These are phyloP conservation scores for Strix aluco DNA, from an alignment of 2,113 vertebrate species.

Conservation along the genomic window DNA sequence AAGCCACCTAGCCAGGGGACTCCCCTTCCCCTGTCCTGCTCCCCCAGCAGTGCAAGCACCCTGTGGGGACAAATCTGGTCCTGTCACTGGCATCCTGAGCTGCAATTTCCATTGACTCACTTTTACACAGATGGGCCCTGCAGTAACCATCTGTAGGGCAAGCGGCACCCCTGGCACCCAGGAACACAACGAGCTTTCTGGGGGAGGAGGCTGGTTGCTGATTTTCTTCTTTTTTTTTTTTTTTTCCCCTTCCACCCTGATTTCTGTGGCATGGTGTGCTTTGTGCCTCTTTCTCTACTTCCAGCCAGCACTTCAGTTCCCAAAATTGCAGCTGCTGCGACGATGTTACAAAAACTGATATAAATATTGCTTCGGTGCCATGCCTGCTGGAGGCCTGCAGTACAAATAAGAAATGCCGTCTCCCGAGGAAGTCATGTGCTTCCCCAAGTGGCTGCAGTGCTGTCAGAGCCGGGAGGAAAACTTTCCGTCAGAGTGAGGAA, in stretches of 20 bases:
- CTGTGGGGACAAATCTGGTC: not conserved
- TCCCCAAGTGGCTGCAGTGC: constrained; percentile 14
- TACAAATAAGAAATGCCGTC: not conserved
- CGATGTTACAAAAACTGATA: not conserved
- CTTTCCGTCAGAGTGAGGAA: constrained; percentile 16
- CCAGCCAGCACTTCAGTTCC: constrained; percentile 16
- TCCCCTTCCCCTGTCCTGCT: not conserved
- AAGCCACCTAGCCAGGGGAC: not conserved
- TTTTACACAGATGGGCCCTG: constrained; percentile 4
- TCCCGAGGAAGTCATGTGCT: constrained; percentile 32
- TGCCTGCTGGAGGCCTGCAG: constrained; percentile 35
- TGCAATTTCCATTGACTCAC: not conserved
- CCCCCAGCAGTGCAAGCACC: not conserved
- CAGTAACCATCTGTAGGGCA: not conserved
- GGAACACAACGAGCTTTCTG: not conserved
- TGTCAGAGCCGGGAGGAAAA: constrained; percentile 26
- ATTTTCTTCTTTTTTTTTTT: not conserved
- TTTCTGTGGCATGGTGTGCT: not conserved
- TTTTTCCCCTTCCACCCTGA: not conserved
- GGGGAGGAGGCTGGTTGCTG: not conserved
- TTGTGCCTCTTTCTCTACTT: not conserved
- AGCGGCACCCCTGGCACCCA: not conserved
- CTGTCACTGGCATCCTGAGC: not conserved
- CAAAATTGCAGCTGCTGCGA: not conserved
- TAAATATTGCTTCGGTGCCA: constrained; percentile 13